Evolutionary conservation across 2,113 vertebrate species (phyloP), one percentile per base, ranked within the genome.

Genomic region (Oceanites oceanicus): DNA sequence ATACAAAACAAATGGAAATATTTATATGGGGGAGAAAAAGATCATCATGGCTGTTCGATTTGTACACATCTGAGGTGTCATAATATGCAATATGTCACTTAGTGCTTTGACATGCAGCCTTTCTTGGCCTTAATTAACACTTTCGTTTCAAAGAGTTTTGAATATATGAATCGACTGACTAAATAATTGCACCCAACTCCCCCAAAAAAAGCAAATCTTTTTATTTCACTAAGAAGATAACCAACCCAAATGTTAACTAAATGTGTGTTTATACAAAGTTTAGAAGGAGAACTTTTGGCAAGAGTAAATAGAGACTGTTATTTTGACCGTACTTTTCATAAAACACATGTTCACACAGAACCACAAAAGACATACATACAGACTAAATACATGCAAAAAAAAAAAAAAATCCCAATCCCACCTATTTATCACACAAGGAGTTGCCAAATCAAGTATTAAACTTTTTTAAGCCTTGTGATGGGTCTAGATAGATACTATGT

Each of bases 341-440:
- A 92, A 95, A 95, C 96, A 95, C 94, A 94, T 96, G 91, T 94
- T 97, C 84, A 36, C 55, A 55, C 80, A 94, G 83, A 95, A 92
- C 61, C 62, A 92, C 67, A 90, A 94, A 94, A 94, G 63, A 42
- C 78, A 68, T 56, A 79, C 19, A 61, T 83, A 55, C n/a, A 76
- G 74, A 70, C 63, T 78, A 91, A 96, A 91, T 63, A 59, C 22
- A 92, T 12, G 38, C 7, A n/a, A 44, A 78, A 72, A 29, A 77
- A 42, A 26, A 62, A 32, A 77, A 44, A 26, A 62, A 32, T 27
- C 15, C 17, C n/a, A 38, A 17, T 81, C 40, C 50, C 36, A 92
- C 61, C 65, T 86, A 82, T 53, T 87, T 72, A 73, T 27, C 44
- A 67, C 22, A 71, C 79, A 63, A 92, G 34, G 18, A 95, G 40